Conservation (phyloP, 2,797 vertebrate species). For the Pterois miles region DNA sequence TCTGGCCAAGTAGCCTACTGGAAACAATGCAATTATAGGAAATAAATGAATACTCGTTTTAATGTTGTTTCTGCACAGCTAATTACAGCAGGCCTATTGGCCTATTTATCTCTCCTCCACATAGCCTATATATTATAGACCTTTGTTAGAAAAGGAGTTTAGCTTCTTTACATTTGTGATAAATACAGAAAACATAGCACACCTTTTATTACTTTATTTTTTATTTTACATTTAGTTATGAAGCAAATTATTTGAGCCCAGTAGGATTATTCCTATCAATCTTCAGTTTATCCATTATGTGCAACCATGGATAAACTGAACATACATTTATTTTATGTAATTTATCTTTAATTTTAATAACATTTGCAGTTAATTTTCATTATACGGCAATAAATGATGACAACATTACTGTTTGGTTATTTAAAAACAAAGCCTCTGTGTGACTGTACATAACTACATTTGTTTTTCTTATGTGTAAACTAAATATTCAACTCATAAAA, state of each 20-base stretch:
- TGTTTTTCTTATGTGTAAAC: background rate
- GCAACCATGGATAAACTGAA: too few relatives aligned
- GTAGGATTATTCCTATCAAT: background rate
- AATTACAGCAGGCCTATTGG: conserved; percentile 10
- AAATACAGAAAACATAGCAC: background rate
- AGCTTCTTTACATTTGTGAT: background rate
- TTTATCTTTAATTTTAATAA: background rate
- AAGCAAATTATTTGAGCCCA: background rate
- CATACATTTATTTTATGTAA: background rate
- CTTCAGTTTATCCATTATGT: background rate
- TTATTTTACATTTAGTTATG: background rate
- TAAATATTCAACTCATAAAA: background rate
- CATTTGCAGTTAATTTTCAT: background rate
- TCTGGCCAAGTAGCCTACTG: conserved; percentile 8
- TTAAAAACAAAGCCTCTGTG: background rate
- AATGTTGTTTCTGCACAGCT: background rate
- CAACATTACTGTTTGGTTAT: background rate
- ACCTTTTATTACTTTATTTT: background rate
- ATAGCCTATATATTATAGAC: background rate
- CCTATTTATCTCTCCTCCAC: conserved; percentile 4
- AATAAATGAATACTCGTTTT: background rate
- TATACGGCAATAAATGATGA: background rate
- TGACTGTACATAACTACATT: background rate
- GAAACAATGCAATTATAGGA: conserved; percentile 11
- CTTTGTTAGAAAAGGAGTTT: background rate